Percentiles rank a stretch among this genome's conserved stretches.
phyloP scores from a whole-genome alignment of 2,797 vertebrate genomes.

The Octomys mimax region DNA sequence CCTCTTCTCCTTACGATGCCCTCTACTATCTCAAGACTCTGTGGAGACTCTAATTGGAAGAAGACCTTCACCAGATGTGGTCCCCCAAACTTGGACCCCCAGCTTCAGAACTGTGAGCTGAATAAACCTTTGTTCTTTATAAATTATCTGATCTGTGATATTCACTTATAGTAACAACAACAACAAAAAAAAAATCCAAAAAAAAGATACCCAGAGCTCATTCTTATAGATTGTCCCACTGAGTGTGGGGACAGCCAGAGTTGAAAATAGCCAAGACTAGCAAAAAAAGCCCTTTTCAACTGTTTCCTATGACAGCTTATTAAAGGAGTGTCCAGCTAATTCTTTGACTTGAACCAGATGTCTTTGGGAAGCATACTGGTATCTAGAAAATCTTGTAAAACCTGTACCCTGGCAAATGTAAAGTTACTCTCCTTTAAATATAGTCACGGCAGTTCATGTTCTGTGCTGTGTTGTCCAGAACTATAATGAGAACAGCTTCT shows the following conservation, averaged over 20 bases:
- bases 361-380: slow-evolving; percentile 17
- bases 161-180: neutral
- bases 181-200: neutral
- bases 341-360: neutral
- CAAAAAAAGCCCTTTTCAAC: neutral
- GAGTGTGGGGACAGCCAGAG: neutral
- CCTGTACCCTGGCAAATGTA: neutral
- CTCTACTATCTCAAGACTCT: neutral
- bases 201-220: neutral
- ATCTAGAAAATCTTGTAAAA: neutral
- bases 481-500: neutral
- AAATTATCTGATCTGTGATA: neutral
- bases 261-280: neutral
- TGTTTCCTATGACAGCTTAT: neutral
- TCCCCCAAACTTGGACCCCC: neutral
- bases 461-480: neutral
- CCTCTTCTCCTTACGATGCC: neutral
- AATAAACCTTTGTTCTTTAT: neutral
- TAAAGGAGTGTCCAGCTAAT: neutral
- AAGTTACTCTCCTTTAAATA: neutral
- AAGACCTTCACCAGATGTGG: neutral
- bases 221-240: neutral
- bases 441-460: neutral
- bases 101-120: neutral
- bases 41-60: neutral